A percentile compares a stretch with the other conserved stretches of the same genome.
Conservation (phyloP, 2,888 invertebrate species). For the Epirrita christyi region DNA sequence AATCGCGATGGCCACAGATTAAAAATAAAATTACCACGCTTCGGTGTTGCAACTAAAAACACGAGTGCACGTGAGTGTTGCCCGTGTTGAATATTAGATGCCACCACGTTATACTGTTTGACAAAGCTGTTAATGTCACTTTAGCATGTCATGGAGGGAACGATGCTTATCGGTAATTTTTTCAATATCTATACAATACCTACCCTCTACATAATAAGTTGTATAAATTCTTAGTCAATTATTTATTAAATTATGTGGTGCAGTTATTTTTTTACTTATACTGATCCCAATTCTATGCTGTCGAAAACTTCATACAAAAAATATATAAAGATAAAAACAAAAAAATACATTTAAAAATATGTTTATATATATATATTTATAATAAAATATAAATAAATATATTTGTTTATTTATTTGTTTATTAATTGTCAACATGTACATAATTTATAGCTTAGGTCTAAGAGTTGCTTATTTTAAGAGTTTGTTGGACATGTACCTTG, state of each 20-base stretch:
- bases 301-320: no score
- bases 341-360: no score
- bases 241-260: slow-evolving; percentile 5
- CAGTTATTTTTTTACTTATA: not conserved
- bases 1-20: slow-evolving; percentile 34
- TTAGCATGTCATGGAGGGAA: slow-evolving; percentile 74
- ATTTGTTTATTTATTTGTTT: no score
- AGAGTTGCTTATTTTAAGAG: no score
- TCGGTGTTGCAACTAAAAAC: slow-evolving; percentile 71
- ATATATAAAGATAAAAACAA: no score
- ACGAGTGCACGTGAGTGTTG: slow-evolving; percentile 60
- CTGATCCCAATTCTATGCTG: no score
- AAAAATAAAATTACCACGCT: slow-evolving; percentile 42
- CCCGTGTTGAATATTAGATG: slow-evolving; percentile 71
- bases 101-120: slow-evolving; percentile 71
- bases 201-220: no score
- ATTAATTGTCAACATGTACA: no score
- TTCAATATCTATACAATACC: slow-evolving; percentile 39
- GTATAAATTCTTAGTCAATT: slow-evolving; percentile 9
- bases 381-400: no score
- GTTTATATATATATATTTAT: no score
- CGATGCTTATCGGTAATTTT: slow-evolving; percentile 56
- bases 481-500: no score
- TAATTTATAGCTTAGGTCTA: no score
- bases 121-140: slow-evolving; percentile 80